Percentiles rank a stretch among this genome's conserved stretches.
Evolutionary conservation across 1,140 invertebrate genomes (phyloP).

Genomic region (Chironomus tepperi): DNA sequence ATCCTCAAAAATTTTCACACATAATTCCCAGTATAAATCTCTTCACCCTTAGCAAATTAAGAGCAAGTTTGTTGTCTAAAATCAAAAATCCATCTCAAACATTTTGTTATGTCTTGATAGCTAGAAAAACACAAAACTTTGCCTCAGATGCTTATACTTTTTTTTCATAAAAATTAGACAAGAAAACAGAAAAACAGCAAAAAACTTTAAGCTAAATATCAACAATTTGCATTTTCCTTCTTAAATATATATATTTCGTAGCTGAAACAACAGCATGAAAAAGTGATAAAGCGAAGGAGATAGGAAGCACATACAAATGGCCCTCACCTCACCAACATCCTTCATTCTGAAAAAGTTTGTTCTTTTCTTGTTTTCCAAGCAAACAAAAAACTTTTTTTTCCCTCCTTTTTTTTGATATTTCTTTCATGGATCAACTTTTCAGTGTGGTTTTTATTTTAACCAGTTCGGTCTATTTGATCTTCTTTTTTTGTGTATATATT

Average conservation of each 20-base stretch:
- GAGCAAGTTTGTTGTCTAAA: too few relatives aligned
- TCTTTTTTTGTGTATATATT: background rate
- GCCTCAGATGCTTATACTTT: too few relatives aligned
- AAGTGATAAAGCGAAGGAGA: background rate
- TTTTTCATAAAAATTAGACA: too few relatives aligned
- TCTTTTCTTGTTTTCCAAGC: background rate
- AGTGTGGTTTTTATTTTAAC: background rate
- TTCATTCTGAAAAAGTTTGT: background rate
- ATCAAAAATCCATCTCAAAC: too few relatives aligned
- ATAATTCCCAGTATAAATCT: too few relatives aligned
- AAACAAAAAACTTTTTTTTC: background rate
- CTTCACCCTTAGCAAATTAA: too few relatives aligned
- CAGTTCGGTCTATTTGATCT: background rate
- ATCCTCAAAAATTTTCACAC: too few relatives aligned
- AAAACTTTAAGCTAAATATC: slow-evolving; percentile 9
- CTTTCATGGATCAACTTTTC: background rate
- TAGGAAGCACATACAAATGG: background rate
- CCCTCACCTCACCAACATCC: background rate
- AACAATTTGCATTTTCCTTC: background rate
- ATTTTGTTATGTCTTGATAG: too few relatives aligned
- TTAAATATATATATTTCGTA: background rate
- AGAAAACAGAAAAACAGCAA: background rate
- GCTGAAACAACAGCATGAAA: background rate
- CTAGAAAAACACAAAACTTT: too few relatives aligned
- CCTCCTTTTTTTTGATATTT: background rate